These are phyloP conservation scores for Epinotia demarniana DNA, from an alignment of 2,888 invertebrate genomes.

Conservation along the genomic window DNA sequence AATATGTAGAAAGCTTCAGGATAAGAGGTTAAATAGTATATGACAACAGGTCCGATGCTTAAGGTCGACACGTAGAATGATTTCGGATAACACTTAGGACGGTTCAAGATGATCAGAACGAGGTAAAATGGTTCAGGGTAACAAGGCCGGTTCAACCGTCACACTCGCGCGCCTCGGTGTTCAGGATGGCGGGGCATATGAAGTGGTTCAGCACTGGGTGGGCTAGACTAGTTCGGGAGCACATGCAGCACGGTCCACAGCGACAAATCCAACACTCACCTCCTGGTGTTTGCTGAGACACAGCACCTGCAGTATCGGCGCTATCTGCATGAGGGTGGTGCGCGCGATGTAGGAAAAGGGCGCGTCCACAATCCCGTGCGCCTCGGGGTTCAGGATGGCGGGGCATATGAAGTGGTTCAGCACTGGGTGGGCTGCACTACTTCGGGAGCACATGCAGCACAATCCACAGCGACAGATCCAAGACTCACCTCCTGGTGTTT, in stretches of 20 bases:
- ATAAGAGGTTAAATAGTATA: too few species aligned
- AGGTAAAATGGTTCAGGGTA: too few species aligned
- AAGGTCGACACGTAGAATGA: too few species aligned
- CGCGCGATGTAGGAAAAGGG: constrained; percentile 96
- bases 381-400: constrained; percentile 98
- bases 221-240: constrained; percentile 56
- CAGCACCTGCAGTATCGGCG: constrained; percentile 96
- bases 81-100: too few species aligned
- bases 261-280: neutral
- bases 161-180: constrained; percentile 94
- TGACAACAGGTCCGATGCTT: too few species aligned
- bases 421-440: constrained; percentile 89
- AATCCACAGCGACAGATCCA: too few species aligned
- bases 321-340: constrained; percentile 95
- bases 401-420: constrained; percentile 98
- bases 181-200: constrained; percentile 98
- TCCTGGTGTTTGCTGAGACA: constrained; percentile 92
- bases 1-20: too few species aligned
- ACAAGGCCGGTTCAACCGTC: neutral
- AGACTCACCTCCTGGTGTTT: constrained; percentile 86
- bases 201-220: constrained; percentile 97
- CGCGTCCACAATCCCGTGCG: constrained; percentile 96
- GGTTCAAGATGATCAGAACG: too few species aligned
- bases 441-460: too few species aligned
- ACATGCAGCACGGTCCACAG: too few species aligned